Conservation (phyloP, 2,113 vertebrate genomes). For the Lathamus discolor region DNA sequence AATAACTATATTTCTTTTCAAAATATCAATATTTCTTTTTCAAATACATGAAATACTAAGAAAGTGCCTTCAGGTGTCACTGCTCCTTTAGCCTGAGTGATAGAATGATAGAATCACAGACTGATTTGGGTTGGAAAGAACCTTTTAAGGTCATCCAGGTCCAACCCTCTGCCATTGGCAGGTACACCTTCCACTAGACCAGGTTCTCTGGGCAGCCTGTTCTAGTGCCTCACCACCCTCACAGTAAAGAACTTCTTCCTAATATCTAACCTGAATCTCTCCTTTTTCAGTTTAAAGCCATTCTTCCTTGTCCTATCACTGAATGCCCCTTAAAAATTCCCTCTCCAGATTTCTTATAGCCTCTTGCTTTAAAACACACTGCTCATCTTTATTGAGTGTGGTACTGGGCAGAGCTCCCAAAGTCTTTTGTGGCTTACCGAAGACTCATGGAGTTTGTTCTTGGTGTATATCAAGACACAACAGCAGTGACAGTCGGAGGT, state of each 20-base stretch:
- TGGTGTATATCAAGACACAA: neutral
- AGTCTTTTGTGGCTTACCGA: neutral
- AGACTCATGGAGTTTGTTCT: neutral
- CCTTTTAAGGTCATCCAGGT: neutral
- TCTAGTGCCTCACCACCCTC: neutral
- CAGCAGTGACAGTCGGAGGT: accelerated
- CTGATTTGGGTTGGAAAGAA: neutral
- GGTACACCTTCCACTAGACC: neutral
- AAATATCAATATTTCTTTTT: neutral
- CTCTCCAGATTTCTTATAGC: neutral
- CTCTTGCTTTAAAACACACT: neutral
- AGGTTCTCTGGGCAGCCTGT: neutral
- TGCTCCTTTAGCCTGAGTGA: neutral
- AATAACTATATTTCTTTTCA: neutral
- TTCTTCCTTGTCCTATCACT: neutral
- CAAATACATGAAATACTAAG: neutral
- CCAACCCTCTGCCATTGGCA: neutral
- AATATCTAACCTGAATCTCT: neutral
- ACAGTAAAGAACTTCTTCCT: neutral
- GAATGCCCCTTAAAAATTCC: neutral
- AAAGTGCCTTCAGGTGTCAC: neutral
- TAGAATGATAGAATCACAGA: neutral
- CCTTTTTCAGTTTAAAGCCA: neutral
- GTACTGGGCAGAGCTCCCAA: neutral
- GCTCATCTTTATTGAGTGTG: neutral